A percentile compares a stretch with the other conserved stretches of the same genome.
Evolutionary conservation across 2,888 invertebrate genomes (phyloP).

Genomic region (Cryptocheilus praepositus): DNA sequence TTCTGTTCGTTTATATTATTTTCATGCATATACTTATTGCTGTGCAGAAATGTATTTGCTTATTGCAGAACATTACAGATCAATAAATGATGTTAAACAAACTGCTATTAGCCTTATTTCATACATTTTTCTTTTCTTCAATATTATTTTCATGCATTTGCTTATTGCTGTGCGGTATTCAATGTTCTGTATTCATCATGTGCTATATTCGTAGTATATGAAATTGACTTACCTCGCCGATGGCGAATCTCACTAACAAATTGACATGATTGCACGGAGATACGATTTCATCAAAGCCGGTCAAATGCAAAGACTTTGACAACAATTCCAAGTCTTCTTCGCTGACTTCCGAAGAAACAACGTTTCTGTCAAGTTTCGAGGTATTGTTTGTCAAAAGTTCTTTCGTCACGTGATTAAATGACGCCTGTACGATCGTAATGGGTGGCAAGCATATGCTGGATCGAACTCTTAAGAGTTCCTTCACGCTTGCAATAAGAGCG

Average conservation of each 20-base stretch:
- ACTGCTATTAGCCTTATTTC: too few species aligned
- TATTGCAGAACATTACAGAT: too few species aligned
- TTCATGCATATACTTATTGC: too few species aligned
- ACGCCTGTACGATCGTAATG: constrained; percentile 52
- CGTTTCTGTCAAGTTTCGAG: constrained; percentile 72
- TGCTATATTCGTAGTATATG: too few species aligned
- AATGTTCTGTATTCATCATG: too few species aligned
- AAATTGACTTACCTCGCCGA: constrained; percentile 78
- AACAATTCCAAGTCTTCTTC: constrained; percentile 85
- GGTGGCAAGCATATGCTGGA: constrained; percentile 62
- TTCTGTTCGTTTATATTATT: too few species aligned
- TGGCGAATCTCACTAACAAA: constrained; percentile 82
- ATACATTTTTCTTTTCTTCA: too few species aligned
- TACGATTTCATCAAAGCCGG: constrained; percentile 89
- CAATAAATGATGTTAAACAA: too few species aligned
- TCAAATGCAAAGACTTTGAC: constrained; percentile 85
- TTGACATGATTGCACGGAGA: constrained; percentile 86
- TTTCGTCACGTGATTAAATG: constrained; percentile 49
- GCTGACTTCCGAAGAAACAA: constrained; percentile 81
- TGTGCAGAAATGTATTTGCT: too few species aligned
- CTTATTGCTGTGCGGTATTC: too few species aligned
- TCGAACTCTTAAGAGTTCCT: constrained; percentile 56
- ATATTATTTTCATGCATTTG: too few species aligned
- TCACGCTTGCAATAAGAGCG: constrained; percentile 20
- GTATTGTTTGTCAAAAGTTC: constrained; percentile 53